These are phyloP conservation scores for Spheniscus mendiculus DNA, from an alignment of 2,113 vertebrate species.

Conservation along the genomic window DNA sequence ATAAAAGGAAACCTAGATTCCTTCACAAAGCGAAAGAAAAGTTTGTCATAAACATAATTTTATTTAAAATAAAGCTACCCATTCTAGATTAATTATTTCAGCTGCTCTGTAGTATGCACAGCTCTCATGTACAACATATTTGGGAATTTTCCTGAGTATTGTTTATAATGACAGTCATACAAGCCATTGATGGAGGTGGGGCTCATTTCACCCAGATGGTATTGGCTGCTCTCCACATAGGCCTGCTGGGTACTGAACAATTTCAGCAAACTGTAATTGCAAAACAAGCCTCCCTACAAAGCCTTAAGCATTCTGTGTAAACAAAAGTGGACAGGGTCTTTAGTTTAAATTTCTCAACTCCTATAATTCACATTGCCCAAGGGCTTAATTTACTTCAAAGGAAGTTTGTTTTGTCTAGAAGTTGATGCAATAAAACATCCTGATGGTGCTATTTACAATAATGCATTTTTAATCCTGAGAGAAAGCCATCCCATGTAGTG, in stretches of 20 bases:
- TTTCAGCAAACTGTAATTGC: slow-evolving; percentile 38
- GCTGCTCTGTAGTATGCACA: not conserved
- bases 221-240: slow-evolving; percentile 19
- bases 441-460: slow-evolving; percentile 45
- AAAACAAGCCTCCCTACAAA: slow-evolving; percentile 38
- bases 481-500: not conserved
- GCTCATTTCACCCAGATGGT: not conserved
- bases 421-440: slow-evolving; percentile 48
- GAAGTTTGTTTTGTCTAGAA: slow-evolving; percentile 52
- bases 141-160: not conserved
- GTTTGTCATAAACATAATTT: not conserved
- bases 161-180: not conserved
- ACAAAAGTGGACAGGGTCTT: slow-evolving; percentile 36
- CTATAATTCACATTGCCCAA: slow-evolving; percentile 32
- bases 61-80: not conserved
- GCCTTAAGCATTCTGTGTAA: slow-evolving; percentile 43
- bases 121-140: not conserved
- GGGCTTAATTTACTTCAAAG: slow-evolving; percentile 62
- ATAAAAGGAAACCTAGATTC: not conserved
- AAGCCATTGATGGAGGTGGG: not conserved
- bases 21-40: not conserved
- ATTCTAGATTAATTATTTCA: not conserved
- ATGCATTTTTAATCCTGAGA: slow-evolving; percentile 33
- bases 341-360: slow-evolving; percentile 38
- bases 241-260: slow-evolving; percentile 19